Conservation (phyloP, 2,797 vertebrate species). For the Alfaro cultratus region DNA sequence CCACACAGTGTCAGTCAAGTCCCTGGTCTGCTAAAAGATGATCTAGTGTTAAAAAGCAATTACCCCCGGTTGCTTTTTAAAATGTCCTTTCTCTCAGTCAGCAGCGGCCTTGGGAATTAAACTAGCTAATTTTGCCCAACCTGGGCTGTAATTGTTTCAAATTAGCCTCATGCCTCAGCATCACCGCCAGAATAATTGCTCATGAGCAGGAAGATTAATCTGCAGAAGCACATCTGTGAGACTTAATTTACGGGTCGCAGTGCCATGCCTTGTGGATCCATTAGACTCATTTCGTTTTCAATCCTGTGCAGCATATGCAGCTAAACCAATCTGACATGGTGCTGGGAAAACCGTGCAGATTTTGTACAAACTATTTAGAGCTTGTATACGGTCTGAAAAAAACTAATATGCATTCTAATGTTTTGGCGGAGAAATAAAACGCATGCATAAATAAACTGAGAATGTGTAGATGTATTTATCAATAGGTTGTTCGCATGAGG, state of each 20-base stretch:
- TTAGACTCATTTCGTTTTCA: slow-evolving; percentile 64
- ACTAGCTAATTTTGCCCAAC: slow-evolving; percentile 74
- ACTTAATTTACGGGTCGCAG: slow-evolving; percentile 72
- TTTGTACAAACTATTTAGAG: slow-evolving; percentile 16
- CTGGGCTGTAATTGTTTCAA: slow-evolving; percentile 80
- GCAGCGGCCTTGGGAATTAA: slow-evolving; percentile 59
- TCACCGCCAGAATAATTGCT: slow-evolving; percentile 75
- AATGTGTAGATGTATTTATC: neutral
- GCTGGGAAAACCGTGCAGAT: slow-evolving; percentile 37
- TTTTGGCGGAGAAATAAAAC: neutral
- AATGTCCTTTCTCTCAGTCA: slow-evolving; percentile 64
- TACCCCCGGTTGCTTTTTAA: slow-evolving; percentile 49
- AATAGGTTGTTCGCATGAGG: neutral
- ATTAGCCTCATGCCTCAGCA: slow-evolving; percentile 77
- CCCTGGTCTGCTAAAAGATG: slow-evolving; percentile 41
- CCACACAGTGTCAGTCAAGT: neutral
- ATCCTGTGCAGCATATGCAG: slow-evolving; percentile 49
- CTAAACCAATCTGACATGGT: slow-evolving; percentile 58
- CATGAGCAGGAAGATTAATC: slow-evolving; percentile 78
- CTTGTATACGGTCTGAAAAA: slow-evolving; percentile 26
- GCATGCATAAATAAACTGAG: neutral
- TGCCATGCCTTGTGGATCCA: slow-evolving; percentile 61
- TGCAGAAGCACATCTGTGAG: slow-evolving; percentile 80
- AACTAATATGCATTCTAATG: neutral
- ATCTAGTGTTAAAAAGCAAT: slow-evolving; percentile 56